Percentiles rank a stretch among this genome's conserved stretches.
phyloP scores from a whole-genome alignment of 2,888 invertebrate genomes.

The Drosophila neotestacea region DNA sequence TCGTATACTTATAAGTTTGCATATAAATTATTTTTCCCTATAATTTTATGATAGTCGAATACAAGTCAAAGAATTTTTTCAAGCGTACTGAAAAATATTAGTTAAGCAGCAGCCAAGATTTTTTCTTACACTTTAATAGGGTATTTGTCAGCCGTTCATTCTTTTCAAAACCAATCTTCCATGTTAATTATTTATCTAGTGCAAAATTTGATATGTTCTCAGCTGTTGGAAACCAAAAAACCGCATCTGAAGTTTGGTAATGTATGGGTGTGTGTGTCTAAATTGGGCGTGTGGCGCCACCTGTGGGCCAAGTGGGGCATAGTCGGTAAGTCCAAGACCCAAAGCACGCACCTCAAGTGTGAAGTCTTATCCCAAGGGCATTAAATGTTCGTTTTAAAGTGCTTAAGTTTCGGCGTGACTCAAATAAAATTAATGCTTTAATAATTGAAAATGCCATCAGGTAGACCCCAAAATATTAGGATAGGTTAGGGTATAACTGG shows the following conservation, averaged over 20 bases:
- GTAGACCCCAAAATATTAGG: background rate
- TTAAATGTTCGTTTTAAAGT: slow-evolving; percentile 30
- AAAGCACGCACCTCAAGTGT: slow-evolving; percentile 54
- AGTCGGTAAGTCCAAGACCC: slow-evolving; percentile 23
- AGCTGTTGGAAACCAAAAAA: slow-evolving; percentile 14
- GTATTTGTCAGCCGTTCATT: background rate
- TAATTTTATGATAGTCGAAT: too few relatives aligned
- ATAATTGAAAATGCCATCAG: slow-evolving; percentile 65
- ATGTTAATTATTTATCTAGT: slow-evolving; percentile 65
- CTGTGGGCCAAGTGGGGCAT: slow-evolving; percentile 13
- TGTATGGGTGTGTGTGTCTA: background rate
- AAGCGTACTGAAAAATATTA: too few relatives aligned
- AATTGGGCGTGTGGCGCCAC: slow-evolving; percentile 1
- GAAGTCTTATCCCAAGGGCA: slow-evolving; percentile 44
- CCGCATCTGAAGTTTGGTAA: slow-evolving; percentile 14
- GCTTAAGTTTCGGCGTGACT: slow-evolving; percentile 15
- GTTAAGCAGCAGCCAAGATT: background rate
- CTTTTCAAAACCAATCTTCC: background rate
- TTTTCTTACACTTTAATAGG: background rate
- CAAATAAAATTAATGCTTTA: slow-evolving; percentile 73
- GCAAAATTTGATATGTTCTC: slow-evolving; percentile 38
- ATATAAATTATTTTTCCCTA: too few relatives aligned
- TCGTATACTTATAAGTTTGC: too few relatives aligned
- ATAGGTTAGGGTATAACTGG: background rate
- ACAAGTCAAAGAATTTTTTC: too few relatives aligned